Percentiles rank a stretch among this genome's conserved stretches.
Evolutionary conservation across 2,797 vertebrate genomes (phyloP).

Genomic region (Phoxinus dragarum): DNA sequence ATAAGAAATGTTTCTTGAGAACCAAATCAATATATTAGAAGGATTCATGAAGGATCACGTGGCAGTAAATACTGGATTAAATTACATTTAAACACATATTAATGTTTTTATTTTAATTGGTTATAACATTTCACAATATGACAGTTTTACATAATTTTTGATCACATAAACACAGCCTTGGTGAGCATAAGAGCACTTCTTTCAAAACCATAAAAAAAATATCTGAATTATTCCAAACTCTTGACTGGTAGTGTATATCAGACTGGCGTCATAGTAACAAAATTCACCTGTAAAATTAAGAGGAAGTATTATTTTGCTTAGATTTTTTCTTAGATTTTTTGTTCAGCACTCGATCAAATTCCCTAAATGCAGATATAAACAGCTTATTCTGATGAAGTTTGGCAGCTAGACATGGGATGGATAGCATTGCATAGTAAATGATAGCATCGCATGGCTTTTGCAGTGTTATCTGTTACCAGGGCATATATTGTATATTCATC

Average conservation of each 20-base stretch:
- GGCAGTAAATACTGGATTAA: background rate
- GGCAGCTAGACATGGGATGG: constrained; percentile 46
- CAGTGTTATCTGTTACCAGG: constrained; percentile 7
- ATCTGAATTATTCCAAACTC: background rate
- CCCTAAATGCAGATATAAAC: constrained; percentile 22
- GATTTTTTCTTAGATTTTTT: background rate
- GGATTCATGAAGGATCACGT: background rate
- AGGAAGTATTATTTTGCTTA: background rate
- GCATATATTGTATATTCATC: background rate
- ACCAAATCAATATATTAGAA: background rate
- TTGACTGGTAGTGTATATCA: background rate
- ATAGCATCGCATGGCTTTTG: background rate
- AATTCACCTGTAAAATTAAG: background rate
- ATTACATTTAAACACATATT: background rate
- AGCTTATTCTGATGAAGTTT: constrained; percentile 35
- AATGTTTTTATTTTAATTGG: background rate
- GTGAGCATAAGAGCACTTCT: background rate
- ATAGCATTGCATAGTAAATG: background rate
- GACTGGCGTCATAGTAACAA: background rate
- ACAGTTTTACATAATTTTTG: background rate
- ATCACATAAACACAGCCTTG: background rate
- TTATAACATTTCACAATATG: background rate
- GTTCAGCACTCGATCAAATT: background rate
- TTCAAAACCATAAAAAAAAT: too few relatives aligned
- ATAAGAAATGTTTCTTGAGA: background rate